Evolutionary conservation across 1,140 invertebrate species (phyloP), one percentile per base, ranked within the genome.

Genomic region (Drosophila serrata): DNA sequence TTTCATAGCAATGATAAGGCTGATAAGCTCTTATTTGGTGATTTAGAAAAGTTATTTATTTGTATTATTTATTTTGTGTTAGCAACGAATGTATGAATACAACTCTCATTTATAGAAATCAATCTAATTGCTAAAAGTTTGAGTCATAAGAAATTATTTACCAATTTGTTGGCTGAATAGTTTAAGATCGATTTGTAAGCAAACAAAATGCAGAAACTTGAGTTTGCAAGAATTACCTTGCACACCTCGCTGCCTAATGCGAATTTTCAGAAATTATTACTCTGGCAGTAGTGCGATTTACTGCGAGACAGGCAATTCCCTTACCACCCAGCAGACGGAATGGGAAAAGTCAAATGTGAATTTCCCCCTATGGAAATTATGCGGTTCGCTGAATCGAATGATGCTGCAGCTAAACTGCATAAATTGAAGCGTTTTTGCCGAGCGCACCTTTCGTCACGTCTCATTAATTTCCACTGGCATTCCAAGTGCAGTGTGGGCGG

Each of bases 331-430:
- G 4, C 46, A 37, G 31, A 7, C 33, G 42, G n/a, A 53, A 53
- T 17, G 48, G 31, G 12, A 53, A 63, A 40, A 61, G 29, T 70
- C 55, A 46, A 49, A 63, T 69, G 51, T 49, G 48, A 68, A 81
- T 73, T 73, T 65, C 39, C 42, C 31, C 58, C 68, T 80, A 79
- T 76, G 60, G 77, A 51, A 56, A 82, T 78, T 88, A 77, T 72
- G 12, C 84, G 87, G 84, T 55, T 87, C 82, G 76, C 76, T 87
- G 84, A 74, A 74, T 88, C 80, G 80, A 80, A 88, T 87, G 75
- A 87, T 87, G 82, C 64, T 63, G 60, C 75, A 58, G 64, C 63
- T 65, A 73, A 82, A 55, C 67, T 77, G 76, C 68, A 77, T 59
- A 77, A 79, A 59, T 79, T 82, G 57, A 46, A 42, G 79, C 65